phyloP scores from a whole-genome alignment of 2,888 invertebrate species.

The Synanthedon vespiformis region DNA sequence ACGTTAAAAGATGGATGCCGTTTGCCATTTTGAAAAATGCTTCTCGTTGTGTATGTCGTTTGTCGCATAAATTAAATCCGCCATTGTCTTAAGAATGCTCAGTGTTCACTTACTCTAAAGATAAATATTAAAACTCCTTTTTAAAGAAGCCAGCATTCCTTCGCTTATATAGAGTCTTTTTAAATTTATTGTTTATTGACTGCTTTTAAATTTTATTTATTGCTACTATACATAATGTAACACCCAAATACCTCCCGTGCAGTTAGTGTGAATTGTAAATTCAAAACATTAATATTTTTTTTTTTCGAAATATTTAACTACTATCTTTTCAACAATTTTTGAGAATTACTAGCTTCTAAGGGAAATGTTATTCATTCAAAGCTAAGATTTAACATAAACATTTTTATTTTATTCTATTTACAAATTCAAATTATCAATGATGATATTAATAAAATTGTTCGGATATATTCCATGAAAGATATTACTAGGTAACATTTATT shows the following conservation, averaged over 20 bases:
- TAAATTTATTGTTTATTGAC: neutral
- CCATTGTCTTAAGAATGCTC: conserved; percentile 11
- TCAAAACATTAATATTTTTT: too few species aligned
- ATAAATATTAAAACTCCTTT: neutral
- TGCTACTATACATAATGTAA: neutral
- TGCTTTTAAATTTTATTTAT: neutral
- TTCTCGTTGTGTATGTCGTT: conserved; percentile 11
- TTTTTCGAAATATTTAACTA: too few species aligned
- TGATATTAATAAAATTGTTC: too few species aligned
- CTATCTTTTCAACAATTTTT: too few species aligned
- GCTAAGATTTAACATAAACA: too few species aligned
- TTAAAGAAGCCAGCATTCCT: neutral
- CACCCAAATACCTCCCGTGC: neutral
- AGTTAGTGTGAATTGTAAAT: too few species aligned
- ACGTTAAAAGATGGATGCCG: conserved; percentile 20
- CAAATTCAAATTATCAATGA: too few species aligned
- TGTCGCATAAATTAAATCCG: conserved; percentile 19
- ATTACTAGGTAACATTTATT: too few species aligned
- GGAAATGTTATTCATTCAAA: too few species aligned
- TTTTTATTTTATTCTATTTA: too few species aligned
- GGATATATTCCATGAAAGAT: too few species aligned
- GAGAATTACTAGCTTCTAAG: too few species aligned
- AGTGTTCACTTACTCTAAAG: conserved; percentile 15
- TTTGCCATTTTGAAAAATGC: conserved; percentile 27
- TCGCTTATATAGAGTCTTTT: neutral